Percentiles rank a stretch among this genome's conserved stretches.
Conservation (phyloP, 2,113 vertebrate species). For the Xiphophorus hellerii region DNA sequence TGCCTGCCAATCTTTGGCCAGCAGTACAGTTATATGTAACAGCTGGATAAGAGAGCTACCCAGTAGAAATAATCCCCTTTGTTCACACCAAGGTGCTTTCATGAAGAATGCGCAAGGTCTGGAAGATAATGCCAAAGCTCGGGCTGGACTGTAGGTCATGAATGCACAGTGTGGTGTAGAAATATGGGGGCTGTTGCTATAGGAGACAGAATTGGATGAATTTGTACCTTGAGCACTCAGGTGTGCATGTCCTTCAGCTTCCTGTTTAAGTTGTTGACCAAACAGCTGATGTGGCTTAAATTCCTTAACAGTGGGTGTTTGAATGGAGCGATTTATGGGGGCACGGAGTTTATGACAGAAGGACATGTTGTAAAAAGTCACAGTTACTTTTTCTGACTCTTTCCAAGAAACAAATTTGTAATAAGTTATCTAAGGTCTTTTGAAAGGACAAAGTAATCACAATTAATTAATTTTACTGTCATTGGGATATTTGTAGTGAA, state of each 20-base stretch:
- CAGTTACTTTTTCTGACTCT: neutral
- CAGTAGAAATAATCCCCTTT: slow-evolving; percentile 35
- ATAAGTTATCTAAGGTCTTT: too few species aligned
- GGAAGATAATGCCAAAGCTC: slow-evolving; percentile 41
- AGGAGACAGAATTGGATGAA: slow-evolving; percentile 50
- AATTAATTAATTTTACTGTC: neutral
- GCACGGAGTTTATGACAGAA: neutral
- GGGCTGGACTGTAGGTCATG: slow-evolving; percentile 36
- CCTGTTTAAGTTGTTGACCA: slow-evolving; percentile 16
- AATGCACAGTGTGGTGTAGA: slow-evolving; percentile 49
- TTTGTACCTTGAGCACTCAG: slow-evolving; percentile 24
- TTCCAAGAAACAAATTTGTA: too few species aligned
- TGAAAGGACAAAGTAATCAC: too few species aligned
- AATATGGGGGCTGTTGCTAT: slow-evolving; percentile 69
- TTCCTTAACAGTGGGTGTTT: neutral
- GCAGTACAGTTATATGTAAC: slow-evolving; percentile 62
- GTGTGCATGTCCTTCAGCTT: slow-evolving; percentile 48
- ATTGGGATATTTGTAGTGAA: neutral
- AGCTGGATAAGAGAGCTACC: slow-evolving; percentile 54
- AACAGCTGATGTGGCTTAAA: slow-evolving; percentile 17
- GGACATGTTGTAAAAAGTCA: neutral
- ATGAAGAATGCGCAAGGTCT: slow-evolving; percentile 40
- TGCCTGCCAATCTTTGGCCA: slow-evolving; percentile 32
- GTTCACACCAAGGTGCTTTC: slow-evolving; percentile 44
- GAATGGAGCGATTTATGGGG: neutral